Conservation (phyloP, 2,113 vertebrate species). For the Poicephalus meyeri region DNA sequence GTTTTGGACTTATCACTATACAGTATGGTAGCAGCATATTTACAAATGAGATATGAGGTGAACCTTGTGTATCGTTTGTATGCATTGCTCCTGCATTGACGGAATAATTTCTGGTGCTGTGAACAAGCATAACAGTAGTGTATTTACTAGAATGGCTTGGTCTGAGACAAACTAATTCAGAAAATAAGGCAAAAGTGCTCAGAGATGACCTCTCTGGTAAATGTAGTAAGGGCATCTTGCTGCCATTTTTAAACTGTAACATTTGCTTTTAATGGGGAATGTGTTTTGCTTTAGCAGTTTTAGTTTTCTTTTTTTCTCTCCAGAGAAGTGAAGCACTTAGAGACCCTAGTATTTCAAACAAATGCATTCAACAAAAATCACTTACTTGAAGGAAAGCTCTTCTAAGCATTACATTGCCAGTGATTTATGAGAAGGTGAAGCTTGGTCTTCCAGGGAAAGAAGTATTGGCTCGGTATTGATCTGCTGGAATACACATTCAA, state of each 20-base stretch:
- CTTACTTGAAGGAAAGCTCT: not conserved
- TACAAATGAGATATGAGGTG: not conserved
- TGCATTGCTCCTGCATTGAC: not conserved
- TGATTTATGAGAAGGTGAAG: not conserved
- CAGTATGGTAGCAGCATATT: not conserved
- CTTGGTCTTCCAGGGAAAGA: not conserved
- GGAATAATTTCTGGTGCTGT: not conserved
- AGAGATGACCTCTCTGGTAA: not conserved
- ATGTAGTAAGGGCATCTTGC: not conserved
- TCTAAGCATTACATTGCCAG: not conserved
- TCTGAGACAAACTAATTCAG: not conserved
- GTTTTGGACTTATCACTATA: not conserved
- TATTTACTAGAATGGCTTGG: not conserved
- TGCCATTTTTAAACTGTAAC: not conserved
- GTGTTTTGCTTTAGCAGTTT: not conserved
- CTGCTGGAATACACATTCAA: not conserved
- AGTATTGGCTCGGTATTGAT: not conserved
- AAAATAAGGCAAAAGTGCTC: not conserved
- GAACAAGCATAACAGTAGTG: not conserved
- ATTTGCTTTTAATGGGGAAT: not conserved
- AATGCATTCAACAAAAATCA: not conserved
- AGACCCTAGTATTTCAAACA: not conserved
- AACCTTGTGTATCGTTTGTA: accelerated
- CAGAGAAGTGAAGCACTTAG: not conserved
- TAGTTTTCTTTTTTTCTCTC: not conserved